Conservation (phyloP, 2,888 invertebrate species). For the Eupithecia vulgata region DNA sequence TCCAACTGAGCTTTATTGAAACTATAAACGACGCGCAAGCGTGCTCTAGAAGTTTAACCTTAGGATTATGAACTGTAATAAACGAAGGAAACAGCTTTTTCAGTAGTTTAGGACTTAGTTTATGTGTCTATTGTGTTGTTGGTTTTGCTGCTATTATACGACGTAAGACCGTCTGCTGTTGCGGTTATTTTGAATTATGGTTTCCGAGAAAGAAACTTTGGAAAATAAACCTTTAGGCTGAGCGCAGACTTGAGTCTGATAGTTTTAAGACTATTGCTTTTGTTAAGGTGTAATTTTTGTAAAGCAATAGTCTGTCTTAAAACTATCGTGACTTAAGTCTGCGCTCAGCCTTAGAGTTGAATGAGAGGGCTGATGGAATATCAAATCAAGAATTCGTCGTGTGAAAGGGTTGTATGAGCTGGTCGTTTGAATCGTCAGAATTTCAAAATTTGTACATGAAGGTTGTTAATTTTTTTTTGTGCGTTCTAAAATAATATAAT, state of each 20-base stretch:
- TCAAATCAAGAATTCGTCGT: not conserved
- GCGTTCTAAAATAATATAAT: no score
- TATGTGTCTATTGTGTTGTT: not conserved
- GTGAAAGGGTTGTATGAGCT: no score
- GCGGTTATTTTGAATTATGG: not conserved
- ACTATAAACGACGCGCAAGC: slow-evolving; percentile 3
- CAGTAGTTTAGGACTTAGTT: slow-evolving; percentile 5
- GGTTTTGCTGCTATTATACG: not conserved
- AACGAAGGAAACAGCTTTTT: slow-evolving; percentile 10
- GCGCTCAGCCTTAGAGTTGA: no score
- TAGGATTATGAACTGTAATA: slow-evolving; percentile 10
- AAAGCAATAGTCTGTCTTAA: no score
- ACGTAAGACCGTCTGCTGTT: not conserved
- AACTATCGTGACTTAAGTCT: no score
- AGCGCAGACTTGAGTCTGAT: no score
- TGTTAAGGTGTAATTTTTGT: no score
- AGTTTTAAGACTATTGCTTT: no score
- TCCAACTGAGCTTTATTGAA: not conserved
- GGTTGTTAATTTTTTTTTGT: no score
- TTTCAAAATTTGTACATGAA: no score
- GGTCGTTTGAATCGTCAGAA: no score
- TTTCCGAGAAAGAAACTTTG: not conserved
- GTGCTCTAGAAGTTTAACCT: slow-evolving; percentile 6
- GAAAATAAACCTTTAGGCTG: not conserved
- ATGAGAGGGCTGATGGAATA: not conserved